Evolutionary conservation across 2,113 vertebrate genomes (phyloP), one percentile per base, ranked within the genome.

Genomic region (Cariama cristata): DNA sequence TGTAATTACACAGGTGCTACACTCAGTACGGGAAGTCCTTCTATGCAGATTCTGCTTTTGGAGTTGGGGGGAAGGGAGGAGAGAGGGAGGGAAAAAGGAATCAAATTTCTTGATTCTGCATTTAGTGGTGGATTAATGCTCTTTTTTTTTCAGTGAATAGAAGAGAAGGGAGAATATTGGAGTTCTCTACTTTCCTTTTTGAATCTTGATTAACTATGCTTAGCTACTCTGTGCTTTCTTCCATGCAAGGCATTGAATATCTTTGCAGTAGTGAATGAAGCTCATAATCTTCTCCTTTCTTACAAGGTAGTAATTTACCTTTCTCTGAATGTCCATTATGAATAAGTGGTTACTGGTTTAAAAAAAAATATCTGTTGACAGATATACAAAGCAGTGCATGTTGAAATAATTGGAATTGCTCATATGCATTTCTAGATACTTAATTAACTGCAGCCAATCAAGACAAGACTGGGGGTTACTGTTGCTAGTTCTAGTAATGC

Each of bases 31-130:
- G 40, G 47, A 89, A 71, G 89, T 95, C 77, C 77, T 92, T 68
- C 83, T 42, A 49, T 69, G 72, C 80, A 59, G 60, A 33, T 86
- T 92, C 92, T 95, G 81, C 88, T 91, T 60, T 84, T 74, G 84
- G 80, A 76, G 50, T 6, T 92, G 69, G 74, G 73, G 87, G 91
- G 85, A 67, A 90, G 90, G 95, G 95, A 93, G 93, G 64, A 44
- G 90, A 88, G 77, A 83, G 88, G 73, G 86, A 80, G 71, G 95
- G 79, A 85, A 81, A 62, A 79, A 84, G 74, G 87, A 97, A 96
- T 95, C 21, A 40, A 15, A 94, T 97, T 96, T 85, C 94, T 97
- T 97, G 95, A 96, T 96, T 97, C 89, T 95, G 95, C 89, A 93
- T 97, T 97, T 97, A 94, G 89, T 93, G 71, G 87, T 96, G 93